phyloP scores from a whole-genome alignment of 1,140 invertebrate species.

The Drosophila hydei region DNA sequence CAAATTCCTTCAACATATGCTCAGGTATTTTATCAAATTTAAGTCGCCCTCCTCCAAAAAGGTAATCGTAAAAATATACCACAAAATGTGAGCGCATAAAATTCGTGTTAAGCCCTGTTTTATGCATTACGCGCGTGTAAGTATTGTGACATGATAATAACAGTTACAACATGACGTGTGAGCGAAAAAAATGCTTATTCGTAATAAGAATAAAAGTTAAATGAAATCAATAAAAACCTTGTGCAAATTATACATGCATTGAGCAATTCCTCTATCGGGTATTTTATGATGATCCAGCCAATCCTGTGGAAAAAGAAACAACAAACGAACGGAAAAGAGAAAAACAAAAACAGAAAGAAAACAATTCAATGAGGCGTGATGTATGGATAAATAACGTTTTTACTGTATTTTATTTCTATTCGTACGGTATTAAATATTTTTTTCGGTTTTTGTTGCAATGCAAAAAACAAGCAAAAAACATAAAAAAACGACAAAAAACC shows the following conservation, averaged over 20 bases:
- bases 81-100: not conserved
- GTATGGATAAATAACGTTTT: conserved; percentile 54
- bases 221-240: conserved; percentile 79
- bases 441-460: conserved; percentile 12
- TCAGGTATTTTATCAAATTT: no score
- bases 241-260: conserved; percentile 84
- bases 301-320: conserved; percentile 78
- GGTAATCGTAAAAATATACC: not conserved
- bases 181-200: not conserved
- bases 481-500: conserved; percentile 18
- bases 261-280: conserved; percentile 82
- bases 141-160: conserved; percentile 4
- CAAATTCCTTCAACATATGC: no score
- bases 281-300: conserved; percentile 84
- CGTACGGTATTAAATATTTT: conserved; percentile 4
- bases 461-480: conserved; percentile 13
- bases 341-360: conserved; percentile 38
- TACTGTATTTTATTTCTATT: conserved; percentile 27
- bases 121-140: not conserved
- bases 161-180: not conserved
- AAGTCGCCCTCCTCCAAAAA: no score
- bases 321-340: conserved; percentile 56
- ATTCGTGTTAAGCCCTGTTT: no score
- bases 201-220: conserved; percentile 54
- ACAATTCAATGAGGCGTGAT: conserved; percentile 72